phyloP scores from a whole-genome alignment of 2,113 vertebrate species.

The Sturnus vulgaris region DNA sequence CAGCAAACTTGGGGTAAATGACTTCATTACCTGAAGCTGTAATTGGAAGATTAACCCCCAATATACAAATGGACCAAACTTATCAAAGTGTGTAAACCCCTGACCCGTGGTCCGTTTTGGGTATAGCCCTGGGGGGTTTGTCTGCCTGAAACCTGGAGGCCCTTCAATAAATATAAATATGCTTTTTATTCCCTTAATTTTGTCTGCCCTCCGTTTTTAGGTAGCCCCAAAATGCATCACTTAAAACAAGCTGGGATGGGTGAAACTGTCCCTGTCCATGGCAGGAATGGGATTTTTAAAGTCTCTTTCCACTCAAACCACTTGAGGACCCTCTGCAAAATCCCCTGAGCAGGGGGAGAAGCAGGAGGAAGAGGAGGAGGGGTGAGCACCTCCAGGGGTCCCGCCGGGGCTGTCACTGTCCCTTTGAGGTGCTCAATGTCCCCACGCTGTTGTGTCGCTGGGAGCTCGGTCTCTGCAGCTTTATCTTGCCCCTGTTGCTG shows the following conservation, averaged over 20 bases:
- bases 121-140: neutral
- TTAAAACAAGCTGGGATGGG: neutral
- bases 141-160: neutral
- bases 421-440: neutral
- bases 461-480: neutral
- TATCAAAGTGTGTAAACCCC: accelerated
- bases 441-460: neutral
- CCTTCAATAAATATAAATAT: neutral
- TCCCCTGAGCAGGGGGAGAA: neutral
- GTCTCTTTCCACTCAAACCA: neutral
- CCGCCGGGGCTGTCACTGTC: neutral
- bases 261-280: neutral
- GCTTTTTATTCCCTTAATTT: neutral
- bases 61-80: neutral
- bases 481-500: neutral
- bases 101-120: accelerated
- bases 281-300: neutral
- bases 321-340: neutral
- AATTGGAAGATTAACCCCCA: neutral
- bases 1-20: neutral
- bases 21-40: neutral
- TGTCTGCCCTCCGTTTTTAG: neutral
- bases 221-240: neutral
- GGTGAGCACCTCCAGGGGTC: neutral
- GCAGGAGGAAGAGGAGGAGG: neutral